A percentile compares a stretch with the other conserved stretches of the same genome.
phyloP scores from a whole-genome alignment of 2,888 invertebrate species.

The Drosophila incognita region DNA sequence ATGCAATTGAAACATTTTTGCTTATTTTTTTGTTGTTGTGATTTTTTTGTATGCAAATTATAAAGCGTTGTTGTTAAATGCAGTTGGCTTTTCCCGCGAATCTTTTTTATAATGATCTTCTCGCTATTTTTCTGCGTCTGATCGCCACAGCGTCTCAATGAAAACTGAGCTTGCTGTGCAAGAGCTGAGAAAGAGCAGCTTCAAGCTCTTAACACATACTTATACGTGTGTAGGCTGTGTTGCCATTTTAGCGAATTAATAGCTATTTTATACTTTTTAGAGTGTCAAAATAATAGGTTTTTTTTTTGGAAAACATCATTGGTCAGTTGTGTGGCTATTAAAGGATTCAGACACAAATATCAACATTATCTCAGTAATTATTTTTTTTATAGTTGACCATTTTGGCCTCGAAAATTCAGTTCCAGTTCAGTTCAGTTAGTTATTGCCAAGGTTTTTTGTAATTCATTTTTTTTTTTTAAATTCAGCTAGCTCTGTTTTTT shows the following conservation, averaged over 20 bases:
- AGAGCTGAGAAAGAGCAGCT: constrained; percentile 12
- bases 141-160: constrained; percentile 14
- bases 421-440: no score
- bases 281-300: background rate
- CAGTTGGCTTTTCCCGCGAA: constrained; percentile 1
- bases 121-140: background rate
- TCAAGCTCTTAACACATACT: constrained; percentile 12
- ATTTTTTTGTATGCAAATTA: constrained; percentile 36
- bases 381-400: background rate
- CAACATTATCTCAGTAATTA: background rate
- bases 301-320: background rate
- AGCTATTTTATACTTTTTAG: background rate
- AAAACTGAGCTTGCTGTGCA: constrained; percentile 23
- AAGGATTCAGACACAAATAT: background rate
- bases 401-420: background rate
- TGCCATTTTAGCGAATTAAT: background rate
- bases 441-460: background rate
- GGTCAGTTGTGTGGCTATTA: background rate
- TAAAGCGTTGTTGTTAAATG: background rate
- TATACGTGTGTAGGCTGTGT: background rate
- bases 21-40: background rate
- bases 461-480: background rate
- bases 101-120: background rate
- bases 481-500: background rate
- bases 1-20: constrained; percentile 43